Evolutionary conservation across 2,113 vertebrate species (phyloP).

Genomic region (Tychaedon coryphoeus): DNA sequence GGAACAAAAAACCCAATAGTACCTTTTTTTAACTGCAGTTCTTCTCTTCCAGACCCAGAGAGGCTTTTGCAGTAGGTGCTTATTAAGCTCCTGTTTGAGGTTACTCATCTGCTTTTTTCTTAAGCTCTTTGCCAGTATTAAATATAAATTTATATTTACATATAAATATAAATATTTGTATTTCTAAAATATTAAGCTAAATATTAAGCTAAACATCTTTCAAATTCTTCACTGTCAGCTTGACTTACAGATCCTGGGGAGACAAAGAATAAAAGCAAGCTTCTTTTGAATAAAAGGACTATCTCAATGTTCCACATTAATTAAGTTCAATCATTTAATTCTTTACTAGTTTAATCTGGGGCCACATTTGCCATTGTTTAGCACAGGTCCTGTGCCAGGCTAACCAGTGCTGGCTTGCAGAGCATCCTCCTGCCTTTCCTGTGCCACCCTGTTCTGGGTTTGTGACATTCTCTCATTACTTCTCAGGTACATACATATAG

Average conservation of each 20-base stretch:
- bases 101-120: background rate
- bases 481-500: accelerated
- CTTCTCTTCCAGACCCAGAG: background rate
- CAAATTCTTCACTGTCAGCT: background rate
- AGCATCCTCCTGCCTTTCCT: background rate
- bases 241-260: background rate
- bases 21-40: background rate
- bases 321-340: background rate
- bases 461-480: background rate
- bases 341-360: background rate
- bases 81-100: background rate
- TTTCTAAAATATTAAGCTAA: too few species aligned
- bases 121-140: background rate
- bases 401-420: background rate
- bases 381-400: background rate
- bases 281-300: background rate
- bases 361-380: background rate
- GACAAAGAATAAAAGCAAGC: background rate
- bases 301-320: background rate
- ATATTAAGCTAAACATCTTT: background rate
- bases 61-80: background rate
- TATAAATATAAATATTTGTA: too few species aligned
- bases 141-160: too few species aligned
- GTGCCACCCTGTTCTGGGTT: background rate
- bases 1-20: accelerated